phyloP scores from a whole-genome alignment of 2,888 invertebrate genomes.

The Encarsia formosa region DNA sequence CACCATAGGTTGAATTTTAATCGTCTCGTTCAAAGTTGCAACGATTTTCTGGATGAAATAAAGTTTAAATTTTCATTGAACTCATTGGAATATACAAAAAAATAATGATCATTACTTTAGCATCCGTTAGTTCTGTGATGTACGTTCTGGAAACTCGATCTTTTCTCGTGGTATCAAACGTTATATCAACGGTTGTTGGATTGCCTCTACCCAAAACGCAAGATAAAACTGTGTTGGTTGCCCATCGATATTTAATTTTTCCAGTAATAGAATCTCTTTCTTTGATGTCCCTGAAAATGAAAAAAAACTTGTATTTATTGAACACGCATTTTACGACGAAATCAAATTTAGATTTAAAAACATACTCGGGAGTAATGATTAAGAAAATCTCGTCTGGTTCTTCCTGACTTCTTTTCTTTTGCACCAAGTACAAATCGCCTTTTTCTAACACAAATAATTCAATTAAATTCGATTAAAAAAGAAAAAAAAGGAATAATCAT shows the following conservation, averaged over 20 bases:
- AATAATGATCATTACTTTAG: slow-evolving; percentile 49
- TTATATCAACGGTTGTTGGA: slow-evolving; percentile 55
- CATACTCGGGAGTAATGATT: slow-evolving; percentile 50
- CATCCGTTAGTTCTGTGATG: slow-evolving; percentile 56
- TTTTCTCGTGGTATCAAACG: slow-evolving; percentile 61
- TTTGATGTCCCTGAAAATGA: slow-evolving; percentile 49
- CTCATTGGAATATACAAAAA: background rate
- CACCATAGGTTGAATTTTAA: slow-evolving; percentile 52
- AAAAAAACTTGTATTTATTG: background rate
- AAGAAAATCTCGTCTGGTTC: slow-evolving; percentile 52
- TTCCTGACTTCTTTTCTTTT: slow-evolving; percentile 45
- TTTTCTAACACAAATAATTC: slow-evolving; percentile 30
- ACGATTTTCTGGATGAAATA: slow-evolving; percentile 50
- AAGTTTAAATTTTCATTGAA: background rate
- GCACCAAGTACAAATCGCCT: slow-evolving; percentile 47
- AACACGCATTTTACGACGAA: background rate
- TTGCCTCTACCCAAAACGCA: slow-evolving; percentile 47
- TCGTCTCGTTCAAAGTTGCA: slow-evolving; percentile 50
- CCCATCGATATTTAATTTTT: slow-evolving; percentile 47
- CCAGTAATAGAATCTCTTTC: slow-evolving; percentile 54
- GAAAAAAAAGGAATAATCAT: background rate
- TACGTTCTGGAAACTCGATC: slow-evolving; percentile 60
- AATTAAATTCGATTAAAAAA: background rate
- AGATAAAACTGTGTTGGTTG: slow-evolving; percentile 42
- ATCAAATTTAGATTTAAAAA: slow-evolving; percentile 9